Evolutionary conservation across 2,113 vertebrate genomes (phyloP).

Genomic region (Microcebus jonahi): DNA sequence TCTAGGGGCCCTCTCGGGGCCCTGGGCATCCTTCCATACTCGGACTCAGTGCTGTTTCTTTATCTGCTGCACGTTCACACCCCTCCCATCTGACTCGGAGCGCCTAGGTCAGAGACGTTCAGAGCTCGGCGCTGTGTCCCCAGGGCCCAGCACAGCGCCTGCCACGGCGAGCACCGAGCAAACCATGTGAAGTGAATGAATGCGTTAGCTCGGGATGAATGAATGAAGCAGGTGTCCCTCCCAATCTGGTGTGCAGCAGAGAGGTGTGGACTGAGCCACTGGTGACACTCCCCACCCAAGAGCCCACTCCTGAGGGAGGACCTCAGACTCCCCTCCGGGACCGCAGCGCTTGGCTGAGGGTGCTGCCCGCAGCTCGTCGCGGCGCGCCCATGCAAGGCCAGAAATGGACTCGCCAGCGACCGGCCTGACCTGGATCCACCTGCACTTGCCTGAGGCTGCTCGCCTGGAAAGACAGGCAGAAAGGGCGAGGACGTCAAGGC

Average conservation of each 20-base stretch:
- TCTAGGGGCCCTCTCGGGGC: neutral
- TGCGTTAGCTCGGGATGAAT: neutral
- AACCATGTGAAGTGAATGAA: neutral
- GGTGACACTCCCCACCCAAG: neutral
- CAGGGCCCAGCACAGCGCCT: neutral
- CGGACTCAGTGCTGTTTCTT: neutral
- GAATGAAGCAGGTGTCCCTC: neutral
- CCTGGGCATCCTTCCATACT: neutral
- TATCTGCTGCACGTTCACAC: neutral
- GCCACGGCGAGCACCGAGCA: neutral
- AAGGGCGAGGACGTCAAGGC: neutral
- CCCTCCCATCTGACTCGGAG: neutral
- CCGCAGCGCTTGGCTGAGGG: accelerated
- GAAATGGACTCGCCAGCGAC: conserved; percentile 16
- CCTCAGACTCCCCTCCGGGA: neutral
- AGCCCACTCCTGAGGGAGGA: neutral
- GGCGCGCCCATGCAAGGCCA: too few species aligned
- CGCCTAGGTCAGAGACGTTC: neutral
- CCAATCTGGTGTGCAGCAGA: neutral
- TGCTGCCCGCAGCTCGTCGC: too few species aligned
- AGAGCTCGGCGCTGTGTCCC: too few species aligned
- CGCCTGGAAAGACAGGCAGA: conserved; percentile 82
- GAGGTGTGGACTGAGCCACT: neutral
- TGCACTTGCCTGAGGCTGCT: conserved; percentile 92
- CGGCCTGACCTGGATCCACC: conserved; percentile 86